Evolutionary conservation across 2,888 invertebrate genomes (phyloP), one percentile per base, ranked within the genome.

Genomic region (Harmothoe impar): DNA sequence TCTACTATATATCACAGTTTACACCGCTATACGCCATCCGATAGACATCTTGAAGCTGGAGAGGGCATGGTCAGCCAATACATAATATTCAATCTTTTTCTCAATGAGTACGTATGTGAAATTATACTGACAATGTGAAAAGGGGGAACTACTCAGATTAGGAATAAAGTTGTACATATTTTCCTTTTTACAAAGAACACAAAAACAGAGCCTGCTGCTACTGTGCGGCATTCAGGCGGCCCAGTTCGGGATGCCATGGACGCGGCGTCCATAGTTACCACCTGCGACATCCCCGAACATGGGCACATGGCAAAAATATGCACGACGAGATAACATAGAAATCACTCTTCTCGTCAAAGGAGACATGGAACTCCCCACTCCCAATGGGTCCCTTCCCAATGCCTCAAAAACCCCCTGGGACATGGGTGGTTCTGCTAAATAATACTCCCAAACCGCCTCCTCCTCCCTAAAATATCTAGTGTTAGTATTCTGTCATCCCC

Each of bases 161-260:
- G 43, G 43, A 43, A 7, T 43, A 43, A 43, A 43, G 43, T 43
- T 43, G 43, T 43, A 43, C 43, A 43, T 43, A 62, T 15, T 20
- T n/a, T n/a, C n/a, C n/a, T n/a, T n/a, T n/a, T n/a, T n/a, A 62
- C 1, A 62, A 62, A 20, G 62, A 62, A 62, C 62, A 62, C 62
- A 62, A 20, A n/a, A n/a, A 62, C 62, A 62, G 62, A 62, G 62
- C 62, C 62, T 62, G 62, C 62, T 62, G 62, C 62, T n/a, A 62
- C 62, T n/a, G 62, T 62, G 62, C 15, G 20, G 62, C 62, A 20
- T 62, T 62, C 23, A n/a, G 20, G 62, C 23, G 3, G 23, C 20
- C 62, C 62, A n/a, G 62, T n/a, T 62, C 20, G 62, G 62, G 62
- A n/a, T 62, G 62, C 20, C 43, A 62, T 7, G 23, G 23, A n/a